Percentiles rank a stretch among this genome's conserved stretches.
Evolutionary conservation across 2,888 invertebrate genomes (phyloP).

Genomic region (Brachypalpus laphriformis): DNA sequence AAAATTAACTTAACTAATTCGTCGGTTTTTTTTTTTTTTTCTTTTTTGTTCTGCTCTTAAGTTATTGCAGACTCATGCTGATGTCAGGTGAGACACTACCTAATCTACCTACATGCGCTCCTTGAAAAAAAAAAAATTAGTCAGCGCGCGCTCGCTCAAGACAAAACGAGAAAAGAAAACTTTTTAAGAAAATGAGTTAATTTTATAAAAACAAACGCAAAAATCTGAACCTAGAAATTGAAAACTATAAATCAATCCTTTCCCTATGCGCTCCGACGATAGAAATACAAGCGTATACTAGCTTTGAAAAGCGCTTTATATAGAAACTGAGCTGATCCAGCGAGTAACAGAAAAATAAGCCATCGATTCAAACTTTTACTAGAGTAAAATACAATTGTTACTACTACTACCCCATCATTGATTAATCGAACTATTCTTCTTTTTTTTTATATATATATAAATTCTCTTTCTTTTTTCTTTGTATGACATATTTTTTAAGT

Average conservation of each 20-base stretch:
- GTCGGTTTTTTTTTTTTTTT: constrained; percentile 81
- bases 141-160: constrained; percentile 68
- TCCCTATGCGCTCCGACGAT: constrained; percentile 42
- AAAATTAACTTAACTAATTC: constrained; percentile 80
- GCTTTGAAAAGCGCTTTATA: constrained; percentile 7
- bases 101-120: constrained; percentile 73
- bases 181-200: constrained; percentile 18
- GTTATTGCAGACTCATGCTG: constrained; percentile 83
- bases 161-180: constrained; percentile 50
- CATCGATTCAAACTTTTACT: constrained; percentile 52
- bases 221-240: constrained; percentile 38
- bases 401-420: constrained; percentile 57
- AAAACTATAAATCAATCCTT: constrained; percentile 41
- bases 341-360: constrained; percentile 14
- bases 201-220: no score
- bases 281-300: constrained; percentile 24
- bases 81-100: constrained; percentile 81
- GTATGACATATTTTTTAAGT: constrained; percentile 67
- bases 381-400: constrained; percentile 53
- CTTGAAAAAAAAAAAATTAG: constrained; percentile 59
- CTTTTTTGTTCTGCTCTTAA: constrained; percentile 82
- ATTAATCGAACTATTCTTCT: constrained; percentile 63
- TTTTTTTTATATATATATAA: constrained; percentile 48
- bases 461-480: constrained; percentile 72
- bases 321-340: constrained; percentile 52